These are phyloP conservation scores for Coelopa frigida DNA, from an alignment of 1,140 invertebrate species.

Conservation along the genomic window DNA sequence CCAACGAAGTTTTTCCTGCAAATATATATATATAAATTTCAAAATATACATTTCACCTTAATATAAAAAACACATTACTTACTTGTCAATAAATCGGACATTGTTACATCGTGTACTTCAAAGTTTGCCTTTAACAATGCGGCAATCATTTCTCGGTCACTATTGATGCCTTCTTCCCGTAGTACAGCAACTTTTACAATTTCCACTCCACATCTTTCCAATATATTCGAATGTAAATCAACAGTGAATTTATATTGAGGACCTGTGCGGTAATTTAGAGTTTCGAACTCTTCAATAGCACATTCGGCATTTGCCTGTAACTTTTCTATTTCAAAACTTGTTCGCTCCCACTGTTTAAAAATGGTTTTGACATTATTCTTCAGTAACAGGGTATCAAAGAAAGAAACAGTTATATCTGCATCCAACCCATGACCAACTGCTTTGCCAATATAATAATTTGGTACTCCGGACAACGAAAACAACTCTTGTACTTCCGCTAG, in stretches of 20 bases:
- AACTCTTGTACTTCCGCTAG: constrained; percentile 53
- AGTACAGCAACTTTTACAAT: constrained; percentile 77
- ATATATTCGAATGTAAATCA: constrained; percentile 53
- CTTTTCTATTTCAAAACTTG: constrained; percentile 82
- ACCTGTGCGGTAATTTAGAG: constrained; percentile 52
- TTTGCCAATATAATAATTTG: constrained; percentile 66
- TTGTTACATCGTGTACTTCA: constrained; percentile 85
- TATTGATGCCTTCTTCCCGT: constrained; percentile 94
- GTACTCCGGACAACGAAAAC: constrained; percentile 55
- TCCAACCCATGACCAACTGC: constrained; percentile 59
- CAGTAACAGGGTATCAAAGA: constrained; percentile 56
- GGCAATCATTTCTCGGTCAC: constrained; percentile 96
- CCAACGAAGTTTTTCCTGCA: constrained; percentile 53
- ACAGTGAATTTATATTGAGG: constrained; percentile 64
- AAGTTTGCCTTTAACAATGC: constrained; percentile 87
- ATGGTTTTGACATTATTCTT: constrained; percentile 58
- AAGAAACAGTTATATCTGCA: constrained; percentile 55
- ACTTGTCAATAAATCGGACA: constrained; percentile 74
- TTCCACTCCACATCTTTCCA: constrained; percentile 30
- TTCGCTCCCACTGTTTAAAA: constrained; percentile 88
- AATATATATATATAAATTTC: background rate
- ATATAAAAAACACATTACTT: constrained; percentile 24
- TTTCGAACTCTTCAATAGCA: constrained; percentile 69
- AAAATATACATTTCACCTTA: background rate
- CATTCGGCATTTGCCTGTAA: constrained; percentile 74